phyloP scores from a whole-genome alignment of 2,888 invertebrate species.

The Dolichomitus sp. region DNA sequence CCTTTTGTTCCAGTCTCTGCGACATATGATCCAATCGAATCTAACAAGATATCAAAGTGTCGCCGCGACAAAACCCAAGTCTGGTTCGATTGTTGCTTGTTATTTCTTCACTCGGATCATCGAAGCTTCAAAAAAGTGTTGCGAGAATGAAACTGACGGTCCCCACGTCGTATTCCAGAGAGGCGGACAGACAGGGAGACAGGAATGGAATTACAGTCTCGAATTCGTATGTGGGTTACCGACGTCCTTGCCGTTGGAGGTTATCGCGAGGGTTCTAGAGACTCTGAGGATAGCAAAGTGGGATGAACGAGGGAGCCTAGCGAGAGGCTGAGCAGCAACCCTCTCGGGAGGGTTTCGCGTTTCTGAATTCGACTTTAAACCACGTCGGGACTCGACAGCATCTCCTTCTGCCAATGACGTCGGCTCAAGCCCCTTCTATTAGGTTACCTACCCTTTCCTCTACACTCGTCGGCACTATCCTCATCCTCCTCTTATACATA shows the following conservation, averaged over 20 bases:
- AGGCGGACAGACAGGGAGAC: constrained; percentile 60
- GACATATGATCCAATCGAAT: background rate
- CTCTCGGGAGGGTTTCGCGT: constrained; percentile 79
- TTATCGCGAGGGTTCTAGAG: constrained; percentile 56
- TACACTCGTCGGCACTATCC: constrained; percentile 75
- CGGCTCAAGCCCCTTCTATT: constrained; percentile 84
- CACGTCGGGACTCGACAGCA: constrained; percentile 81
- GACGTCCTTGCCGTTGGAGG: constrained; percentile 62
- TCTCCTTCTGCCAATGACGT: constrained; percentile 85
- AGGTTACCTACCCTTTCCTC: constrained; percentile 83
- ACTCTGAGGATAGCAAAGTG: constrained; percentile 53
- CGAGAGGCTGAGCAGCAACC: constrained; percentile 55
- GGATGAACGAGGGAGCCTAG: constrained; percentile 37
- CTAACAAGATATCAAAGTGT: background rate
- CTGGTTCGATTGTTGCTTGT: background rate
- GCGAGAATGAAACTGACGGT: constrained; percentile 19
- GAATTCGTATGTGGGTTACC: constrained; percentile 70
- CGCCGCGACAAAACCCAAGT: background rate
- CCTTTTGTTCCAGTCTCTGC: background rate
- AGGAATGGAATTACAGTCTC: constrained; percentile 68
- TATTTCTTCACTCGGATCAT: background rate
- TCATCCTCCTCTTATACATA: constrained; percentile 70
- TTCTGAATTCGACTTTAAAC: constrained; percentile 84
- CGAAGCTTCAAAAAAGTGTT: constrained; percentile 12
- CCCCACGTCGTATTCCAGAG: constrained; percentile 39